Evolutionary conservation across 1,140 invertebrate species (phyloP), one percentile per base, ranked within the genome.

Genomic region (Asbolus verrucosus): DNA sequence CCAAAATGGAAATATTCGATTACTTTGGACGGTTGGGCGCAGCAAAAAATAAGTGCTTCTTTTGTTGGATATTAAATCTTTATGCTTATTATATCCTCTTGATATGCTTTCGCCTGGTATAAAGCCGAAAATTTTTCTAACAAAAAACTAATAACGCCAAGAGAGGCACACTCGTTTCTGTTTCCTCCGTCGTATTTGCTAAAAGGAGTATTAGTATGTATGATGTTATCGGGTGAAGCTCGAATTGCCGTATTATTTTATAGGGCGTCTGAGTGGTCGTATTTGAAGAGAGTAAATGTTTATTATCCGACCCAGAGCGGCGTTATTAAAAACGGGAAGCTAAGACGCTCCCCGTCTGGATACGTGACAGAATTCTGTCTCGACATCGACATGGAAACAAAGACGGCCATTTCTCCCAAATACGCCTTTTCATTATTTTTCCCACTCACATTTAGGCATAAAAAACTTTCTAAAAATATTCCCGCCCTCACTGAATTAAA

Each of bases 321-420:
- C 70, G 70, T 72, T 72, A 72, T 72, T 72, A 72, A 72, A 72
- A 72, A 72, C 71, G 66, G 61, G 61, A 72, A 69, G 50, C 65
- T 39, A 21, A 16, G 46, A 54, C 43, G 41, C 46, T 33, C 67
- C 60, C 67, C 59, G 61, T 70, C 69, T 43, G 8, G 50, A 43
- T 63, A 72, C 70, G 70, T 72, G 70, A 72, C 70, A 72, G 70
- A 72, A 72, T 72, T 69, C 61, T 63, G 60, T 60, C 63, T 30
- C 11, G 46, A 27, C 46, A 54, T 27, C 21, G 46, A 27, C 46
- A 54, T 50, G 43, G 18, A 50, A 50, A 50, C 18, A 27, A 27
- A 54, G 46, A 36, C 6, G 6, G 11, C n/a, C 46, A 54, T 13
- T 27, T 27, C 46, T 46, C n/a, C 6, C 14, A 41, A 50, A 50